phyloP scores from a whole-genome alignment of 2,888 invertebrate species.

The Lithophane socia region DNA sequence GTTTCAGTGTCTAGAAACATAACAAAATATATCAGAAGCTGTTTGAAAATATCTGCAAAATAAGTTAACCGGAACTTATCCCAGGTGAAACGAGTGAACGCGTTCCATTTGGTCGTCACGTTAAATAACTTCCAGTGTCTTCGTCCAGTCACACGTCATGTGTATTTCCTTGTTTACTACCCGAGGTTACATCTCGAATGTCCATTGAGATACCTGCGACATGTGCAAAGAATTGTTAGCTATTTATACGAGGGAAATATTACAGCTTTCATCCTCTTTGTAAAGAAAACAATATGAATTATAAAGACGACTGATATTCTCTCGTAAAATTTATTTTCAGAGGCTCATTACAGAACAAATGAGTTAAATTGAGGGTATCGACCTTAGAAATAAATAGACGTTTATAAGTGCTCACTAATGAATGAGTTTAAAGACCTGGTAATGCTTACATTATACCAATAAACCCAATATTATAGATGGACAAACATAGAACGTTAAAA shows the following conservation, averaged over 20 bases:
- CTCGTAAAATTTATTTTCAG: slow-evolving; percentile 13
- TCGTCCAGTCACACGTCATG: neutral
- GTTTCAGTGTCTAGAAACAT: neutral
- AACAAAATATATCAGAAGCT: neutral
- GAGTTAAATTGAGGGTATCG: slow-evolving; percentile 18
- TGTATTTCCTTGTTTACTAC: slow-evolving; percentile 1
- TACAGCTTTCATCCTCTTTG: neutral
- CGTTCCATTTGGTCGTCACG: neutral
- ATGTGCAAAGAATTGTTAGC: slow-evolving; percentile 15
- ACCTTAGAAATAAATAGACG: slow-evolving; percentile 31
- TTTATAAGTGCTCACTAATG: slow-evolving; percentile 6
- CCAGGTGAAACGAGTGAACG: neutral
- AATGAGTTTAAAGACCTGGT: slow-evolving; percentile 6
- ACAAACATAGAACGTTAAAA: neutral
- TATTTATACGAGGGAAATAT: slow-evolving; percentile 1
- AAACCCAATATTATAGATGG: neutral
- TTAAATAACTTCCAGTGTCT: slow-evolving; percentile 11
- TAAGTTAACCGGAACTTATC: neutral
- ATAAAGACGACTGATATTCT: neutral
- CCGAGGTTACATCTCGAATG: neutral
- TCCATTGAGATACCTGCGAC: neutral
- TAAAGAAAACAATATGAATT: neutral
- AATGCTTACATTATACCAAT: slow-evolving; percentile 5
- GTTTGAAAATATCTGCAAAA: neutral
- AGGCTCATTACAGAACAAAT: neutral